Conservation (phyloP, 2,888 invertebrate genomes). For the Clanis bilineata region DNA sequence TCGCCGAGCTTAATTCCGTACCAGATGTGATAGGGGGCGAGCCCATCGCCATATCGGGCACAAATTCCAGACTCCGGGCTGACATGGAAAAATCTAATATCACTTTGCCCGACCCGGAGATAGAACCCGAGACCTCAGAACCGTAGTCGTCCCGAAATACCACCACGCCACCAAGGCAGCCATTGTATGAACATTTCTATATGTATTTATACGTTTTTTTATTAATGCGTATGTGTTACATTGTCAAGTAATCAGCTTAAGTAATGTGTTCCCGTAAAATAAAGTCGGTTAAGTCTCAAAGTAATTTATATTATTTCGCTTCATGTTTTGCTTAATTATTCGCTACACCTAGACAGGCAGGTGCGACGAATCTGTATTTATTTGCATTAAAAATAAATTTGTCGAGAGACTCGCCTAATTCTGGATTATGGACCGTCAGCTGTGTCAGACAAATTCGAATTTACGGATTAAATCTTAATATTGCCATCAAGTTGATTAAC, state of each 20-base stretch:
- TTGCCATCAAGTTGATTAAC: slow-evolving; percentile 63
- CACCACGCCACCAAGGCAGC: too few relatives aligned
- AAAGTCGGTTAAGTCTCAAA: slow-evolving; percentile 68
- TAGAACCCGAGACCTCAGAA: too few relatives aligned
- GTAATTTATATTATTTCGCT: slow-evolving; percentile 76
- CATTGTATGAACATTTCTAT: not conserved
- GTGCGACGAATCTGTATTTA: slow-evolving; percentile 78
- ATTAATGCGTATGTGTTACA: slow-evolving; percentile 44
- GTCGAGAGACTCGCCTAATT: slow-evolving; percentile 67
- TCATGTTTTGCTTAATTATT: slow-evolving; percentile 74
- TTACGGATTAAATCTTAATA: slow-evolving; percentile 70
- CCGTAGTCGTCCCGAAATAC: too few relatives aligned
- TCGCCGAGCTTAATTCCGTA: too few relatives aligned
- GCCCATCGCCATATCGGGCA: too few relatives aligned
- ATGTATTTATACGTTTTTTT: slow-evolving; percentile 22
- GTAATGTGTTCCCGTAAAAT: slow-evolving; percentile 61
- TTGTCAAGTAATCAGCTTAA: slow-evolving; percentile 59
- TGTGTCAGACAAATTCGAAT: slow-evolving; percentile 69
- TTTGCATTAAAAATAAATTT: slow-evolving; percentile 79
- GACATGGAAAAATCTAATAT: too few relatives aligned
- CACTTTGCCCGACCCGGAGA: too few relatives aligned
- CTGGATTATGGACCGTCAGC: slow-evolving; percentile 73
- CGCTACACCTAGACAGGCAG: slow-evolving; percentile 71
- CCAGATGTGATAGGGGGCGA: too few relatives aligned
- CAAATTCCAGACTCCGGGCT: too few relatives aligned